Conservation (phyloP, 2,113 vertebrate genomes). For the Notarius lentiginosus region DNA sequence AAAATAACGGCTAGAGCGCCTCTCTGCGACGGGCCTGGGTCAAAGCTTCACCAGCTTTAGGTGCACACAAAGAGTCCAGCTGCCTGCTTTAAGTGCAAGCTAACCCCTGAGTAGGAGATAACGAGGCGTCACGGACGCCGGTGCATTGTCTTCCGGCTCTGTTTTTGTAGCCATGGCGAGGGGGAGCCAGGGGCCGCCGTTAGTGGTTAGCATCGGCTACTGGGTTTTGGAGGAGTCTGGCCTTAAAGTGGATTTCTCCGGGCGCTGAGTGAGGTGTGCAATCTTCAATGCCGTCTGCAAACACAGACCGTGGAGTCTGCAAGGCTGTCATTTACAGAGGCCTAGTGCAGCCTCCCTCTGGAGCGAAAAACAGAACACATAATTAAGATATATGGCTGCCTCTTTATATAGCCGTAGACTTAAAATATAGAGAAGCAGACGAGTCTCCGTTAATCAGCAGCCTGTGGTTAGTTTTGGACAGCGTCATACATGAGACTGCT, state of each 20-base stretch:
- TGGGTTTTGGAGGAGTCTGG: conserved; percentile 17
- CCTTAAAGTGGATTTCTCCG: conserved; percentile 31
- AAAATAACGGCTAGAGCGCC: conserved; percentile 67
- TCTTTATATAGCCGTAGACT: conserved; percentile 73
- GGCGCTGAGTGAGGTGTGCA: conserved; percentile 54
- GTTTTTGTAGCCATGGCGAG: conserved; percentile 15
- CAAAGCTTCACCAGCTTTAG: conserved; percentile 24
- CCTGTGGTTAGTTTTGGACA: conserved; percentile 72
- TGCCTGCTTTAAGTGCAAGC: conserved; percentile 27
- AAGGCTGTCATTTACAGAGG: conserved; percentile 68
- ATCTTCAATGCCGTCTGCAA: conserved; percentile 65
- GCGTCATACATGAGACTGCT: conserved; percentile 50
- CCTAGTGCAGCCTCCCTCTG: conserved; percentile 59
- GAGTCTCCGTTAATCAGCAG: conserved; percentile 69
- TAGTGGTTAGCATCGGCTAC: conserved; percentile 11
- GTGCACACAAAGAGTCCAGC: conserved; percentile 42
- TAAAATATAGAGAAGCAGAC: conserved; percentile 74
- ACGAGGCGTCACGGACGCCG: conserved; percentile 26
- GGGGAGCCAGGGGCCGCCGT: background rate
- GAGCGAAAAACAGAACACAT: conserved; percentile 60
- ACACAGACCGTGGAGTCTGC: conserved; percentile 61
- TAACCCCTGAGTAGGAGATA: conserved; percentile 43
- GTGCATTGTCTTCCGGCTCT: background rate
- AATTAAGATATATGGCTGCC: conserved; percentile 72
- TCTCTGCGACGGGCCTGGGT: background rate